A percentile compares a stretch with the other conserved stretches of the same genome.
phyloP scores from a whole-genome alignment of 2,888 invertebrate genomes.

The Drosophila seclusa region DNA sequence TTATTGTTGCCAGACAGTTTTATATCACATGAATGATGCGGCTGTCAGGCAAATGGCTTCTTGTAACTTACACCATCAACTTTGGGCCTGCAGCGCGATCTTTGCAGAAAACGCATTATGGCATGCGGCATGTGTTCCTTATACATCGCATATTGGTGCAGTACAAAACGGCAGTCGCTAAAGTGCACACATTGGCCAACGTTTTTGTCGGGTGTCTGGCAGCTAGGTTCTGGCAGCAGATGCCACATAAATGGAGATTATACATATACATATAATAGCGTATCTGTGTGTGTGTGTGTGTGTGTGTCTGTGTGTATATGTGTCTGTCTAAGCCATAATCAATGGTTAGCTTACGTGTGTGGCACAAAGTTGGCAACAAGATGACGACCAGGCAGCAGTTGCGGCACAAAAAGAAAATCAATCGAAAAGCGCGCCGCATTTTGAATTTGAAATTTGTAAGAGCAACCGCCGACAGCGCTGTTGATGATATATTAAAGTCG shows the following conservation, averaged over 20 bases:
- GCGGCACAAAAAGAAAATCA: conserved; percentile 64
- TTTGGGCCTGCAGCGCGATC: conserved; percentile 72
- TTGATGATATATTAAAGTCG: conserved; percentile 70
- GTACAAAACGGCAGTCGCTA: conserved; percentile 64
- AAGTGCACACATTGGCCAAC: conserved; percentile 71
- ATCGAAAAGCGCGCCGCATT: conserved; percentile 71
- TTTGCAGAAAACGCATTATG: conserved; percentile 72
- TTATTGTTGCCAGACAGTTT: conserved; percentile 62
- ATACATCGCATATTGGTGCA: conserved; percentile 72
- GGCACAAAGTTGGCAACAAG: conserved; percentile 64
- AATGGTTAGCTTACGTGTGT: conserved; percentile 68
- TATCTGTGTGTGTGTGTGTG: background rate
- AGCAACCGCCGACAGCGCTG: conserved; percentile 33
- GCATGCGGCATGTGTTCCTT: conserved; percentile 71
- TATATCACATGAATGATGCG: conserved; percentile 24
- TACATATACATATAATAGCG: conserved; percentile 9
- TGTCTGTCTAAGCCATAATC: conserved; percentile 43
- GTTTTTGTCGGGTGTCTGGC: conserved; percentile 69
- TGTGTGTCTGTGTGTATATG: conserved; percentile 3
- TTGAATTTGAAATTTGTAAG: conserved; percentile 62
- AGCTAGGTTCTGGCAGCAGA: conserved; percentile 54
- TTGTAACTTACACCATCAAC: conserved; percentile 65
- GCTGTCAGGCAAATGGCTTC: conserved; percentile 41
- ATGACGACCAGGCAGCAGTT: conserved; percentile 47
- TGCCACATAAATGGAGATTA: conserved; percentile 14